Evolutionary conservation across 2,113 vertebrate genomes (phyloP), one percentile per base, ranked within the genome.

Genomic region (Xiphophorus hellerii): DNA sequence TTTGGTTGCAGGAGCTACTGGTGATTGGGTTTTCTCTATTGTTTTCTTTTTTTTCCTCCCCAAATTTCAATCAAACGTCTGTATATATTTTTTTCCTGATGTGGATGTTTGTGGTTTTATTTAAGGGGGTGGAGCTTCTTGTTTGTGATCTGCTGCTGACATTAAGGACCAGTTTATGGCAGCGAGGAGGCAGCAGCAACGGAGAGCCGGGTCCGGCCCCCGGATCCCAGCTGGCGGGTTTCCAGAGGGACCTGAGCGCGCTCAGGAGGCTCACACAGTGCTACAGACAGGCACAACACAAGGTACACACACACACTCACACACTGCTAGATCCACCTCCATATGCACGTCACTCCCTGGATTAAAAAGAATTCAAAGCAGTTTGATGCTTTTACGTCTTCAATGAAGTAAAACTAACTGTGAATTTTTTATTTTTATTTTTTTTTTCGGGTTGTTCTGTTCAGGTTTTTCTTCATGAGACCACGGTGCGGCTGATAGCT

Each of bases 381-480:
- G 48, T 54, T 7, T 8, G 48, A 5, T 51, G 6, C 35, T 37
- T 37, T 11, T 37, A 42, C 3, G 4, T 42, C 3, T 42, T 42
- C 39, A 42, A 10, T 42, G 39, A 42, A 42, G 39, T 15, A 15
- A 42, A 14, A 11, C 35, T 11, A 9, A 35, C 33, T 33, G 6
- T 33, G 6, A 33, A 8, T 33, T 31, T 5, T 5, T 5, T 31
- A 0, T 30, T 30, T 33, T 10, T 37, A 10, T 14, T 37, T 29
- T 30, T 72, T 3, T 51, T 10, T 58, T 8, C 31, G 1, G 20
- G 73, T 54, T 39, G 0, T 58, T 58, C 51, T 54, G 15, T 7
- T 37, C 86, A 99, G 98, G 94, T 99, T 88, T 99, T 99, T 77
- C 96, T 99, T 30, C 98, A 99, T 0, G 98, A 99, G 92, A 98